A percentile compares a stretch with the other conserved stretches of the same genome.
phyloP scores from a whole-genome alignment of 2,888 invertebrate genomes.

The Strigamia maritima region DNA sequence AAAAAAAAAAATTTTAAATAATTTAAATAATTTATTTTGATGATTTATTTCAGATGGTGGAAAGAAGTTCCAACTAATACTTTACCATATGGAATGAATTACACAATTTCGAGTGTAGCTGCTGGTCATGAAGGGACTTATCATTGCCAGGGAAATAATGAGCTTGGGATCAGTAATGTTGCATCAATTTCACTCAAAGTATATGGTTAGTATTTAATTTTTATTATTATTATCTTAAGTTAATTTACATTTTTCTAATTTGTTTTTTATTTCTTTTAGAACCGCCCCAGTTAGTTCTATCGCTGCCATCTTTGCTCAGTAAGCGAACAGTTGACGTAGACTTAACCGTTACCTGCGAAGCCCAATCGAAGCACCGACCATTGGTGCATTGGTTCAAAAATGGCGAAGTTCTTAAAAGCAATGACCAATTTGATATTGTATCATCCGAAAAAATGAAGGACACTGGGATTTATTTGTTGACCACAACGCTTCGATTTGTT shows the following conservation, averaged over 20 bases:
- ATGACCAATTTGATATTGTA: constrained; percentile 35
- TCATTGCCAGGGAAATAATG: constrained; percentile 85
- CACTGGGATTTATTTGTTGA: constrained; percentile 75
- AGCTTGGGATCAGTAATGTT: constrained; percentile 78
- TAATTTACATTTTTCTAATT: background rate
- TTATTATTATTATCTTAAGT: background rate
- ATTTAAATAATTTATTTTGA: background rate
- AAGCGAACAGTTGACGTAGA: constrained; percentile 70
- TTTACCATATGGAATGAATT: constrained; percentile 73
- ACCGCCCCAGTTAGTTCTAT: constrained; percentile 77
- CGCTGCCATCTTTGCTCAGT: constrained; percentile 58
- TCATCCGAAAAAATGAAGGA: constrained; percentile 55
- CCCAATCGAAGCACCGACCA: constrained; percentile 83
- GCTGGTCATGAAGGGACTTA: constrained; percentile 79
- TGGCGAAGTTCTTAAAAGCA: constrained; percentile 43
- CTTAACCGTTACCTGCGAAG: constrained; percentile 77
- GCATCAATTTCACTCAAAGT: constrained; percentile 81
- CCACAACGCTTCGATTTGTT: constrained; percentile 74
- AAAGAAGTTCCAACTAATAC: constrained; percentile 63
- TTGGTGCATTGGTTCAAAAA: constrained; percentile 79
- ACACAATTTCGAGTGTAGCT: constrained; percentile 79
- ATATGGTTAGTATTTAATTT: constrained; percentile 53
- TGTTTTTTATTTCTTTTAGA: constrained; percentile 55
- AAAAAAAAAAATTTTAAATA: background rate
- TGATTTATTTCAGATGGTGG: constrained; percentile 63